These are phyloP conservation scores for Oxyura jamaicensis DNA, from an alignment of 2,113 vertebrate genomes.

Conservation along the genomic window DNA sequence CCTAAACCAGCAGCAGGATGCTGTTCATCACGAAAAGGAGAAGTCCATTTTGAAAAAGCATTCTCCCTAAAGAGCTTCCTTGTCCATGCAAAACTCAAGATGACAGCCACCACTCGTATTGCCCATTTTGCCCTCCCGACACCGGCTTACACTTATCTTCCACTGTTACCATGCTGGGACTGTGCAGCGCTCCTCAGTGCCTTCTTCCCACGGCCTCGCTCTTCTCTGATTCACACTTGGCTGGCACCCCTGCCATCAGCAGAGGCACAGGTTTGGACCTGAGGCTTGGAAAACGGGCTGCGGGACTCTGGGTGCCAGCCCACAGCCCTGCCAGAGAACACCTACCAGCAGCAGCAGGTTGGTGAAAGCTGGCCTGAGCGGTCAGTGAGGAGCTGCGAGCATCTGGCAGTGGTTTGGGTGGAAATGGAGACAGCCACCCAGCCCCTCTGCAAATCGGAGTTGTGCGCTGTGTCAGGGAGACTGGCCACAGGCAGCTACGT, in stretches of 20 bases:
- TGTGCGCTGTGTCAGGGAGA: neutral
- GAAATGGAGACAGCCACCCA: neutral
- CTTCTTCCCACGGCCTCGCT: neutral
- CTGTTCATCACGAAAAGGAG: neutral
- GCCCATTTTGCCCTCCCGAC: neutral
- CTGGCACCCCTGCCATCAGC: neutral
- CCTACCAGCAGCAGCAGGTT: neutral
- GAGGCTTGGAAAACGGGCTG: neutral
- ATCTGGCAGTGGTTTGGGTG: neutral
- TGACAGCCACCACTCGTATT: no score
- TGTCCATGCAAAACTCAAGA: neutral
- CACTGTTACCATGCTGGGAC: accelerated
- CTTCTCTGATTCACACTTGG: neutral
- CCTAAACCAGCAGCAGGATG: neutral
- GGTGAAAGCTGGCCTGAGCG: neutral
- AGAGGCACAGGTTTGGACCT: neutral
- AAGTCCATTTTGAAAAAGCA: neutral
- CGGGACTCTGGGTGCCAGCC: neutral
- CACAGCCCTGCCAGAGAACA: neutral
- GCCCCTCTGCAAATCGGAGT: neutral
- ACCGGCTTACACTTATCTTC: accelerated
- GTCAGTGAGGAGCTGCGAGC: neutral
- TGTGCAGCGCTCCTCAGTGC: neutral
- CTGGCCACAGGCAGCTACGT: neutral
- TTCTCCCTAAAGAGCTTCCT: neutral